Evolutionary conservation across 2,113 vertebrate species (phyloP), one percentile per base, ranked within the genome.

Genomic region (Noturus placidus): DNA sequence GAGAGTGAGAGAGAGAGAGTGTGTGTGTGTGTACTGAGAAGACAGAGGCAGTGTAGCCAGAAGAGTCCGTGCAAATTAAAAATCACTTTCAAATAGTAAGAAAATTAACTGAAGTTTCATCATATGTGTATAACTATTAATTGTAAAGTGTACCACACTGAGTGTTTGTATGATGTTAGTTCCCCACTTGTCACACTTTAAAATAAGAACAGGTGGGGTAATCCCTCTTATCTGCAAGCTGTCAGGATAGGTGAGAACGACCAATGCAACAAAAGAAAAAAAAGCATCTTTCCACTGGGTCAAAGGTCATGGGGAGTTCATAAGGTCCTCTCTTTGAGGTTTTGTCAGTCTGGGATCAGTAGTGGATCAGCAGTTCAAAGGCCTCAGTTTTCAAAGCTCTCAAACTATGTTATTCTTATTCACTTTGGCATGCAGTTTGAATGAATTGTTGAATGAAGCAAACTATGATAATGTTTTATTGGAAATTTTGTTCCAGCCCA

Each of bases 331-430:
- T 84, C 46, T 84, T 72, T 54, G 59, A 42, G 50, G 9, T 14
- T 72, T 35, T 35, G 63, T 76, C 69, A 77, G 80, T 87, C 77
- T 30, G 50, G 61, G 59, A 57, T 38, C 77, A 82, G 46, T 76
- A 74, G 27, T 30, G 79, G 82, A 88, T 57, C 25, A 79, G 5
- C 80, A 85, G 85, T 85, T 87, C 80, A 88, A 77, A 89, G 77
- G n/a, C 82, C 14, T 81, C 13, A 65, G 72, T 86, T 7, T 79
- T 42, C 19, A 65, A 42, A 35, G 59, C 54, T 86, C 70, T 85
- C 84, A n/a, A 46, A 61, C 70, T 20, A 14, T 76, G 70, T 63
- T 85, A 54, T 69, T 8, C 17, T 19, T 85, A 76, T 76, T 76
- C 14, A 2, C 67, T 61, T 76, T 85, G 70, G 61, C 42, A 76